Conservation (phyloP, 2,888 invertebrate species). For the Drosophila meridiana region DNA sequence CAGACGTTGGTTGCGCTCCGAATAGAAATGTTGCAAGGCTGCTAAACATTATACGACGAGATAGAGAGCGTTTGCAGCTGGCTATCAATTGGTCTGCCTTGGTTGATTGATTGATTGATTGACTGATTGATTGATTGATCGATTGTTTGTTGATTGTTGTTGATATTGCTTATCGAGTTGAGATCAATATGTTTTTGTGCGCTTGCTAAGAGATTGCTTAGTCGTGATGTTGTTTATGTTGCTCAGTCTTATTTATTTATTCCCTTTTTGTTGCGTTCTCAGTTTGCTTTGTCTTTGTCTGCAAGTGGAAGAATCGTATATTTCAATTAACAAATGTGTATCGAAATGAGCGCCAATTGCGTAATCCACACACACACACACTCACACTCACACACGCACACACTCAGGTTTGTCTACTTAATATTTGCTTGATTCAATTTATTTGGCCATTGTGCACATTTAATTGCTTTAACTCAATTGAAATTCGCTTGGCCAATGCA, state of each 20-base stretch:
- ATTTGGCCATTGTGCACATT: slow-evolving; percentile 13
- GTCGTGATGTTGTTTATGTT: slow-evolving; percentile 40
- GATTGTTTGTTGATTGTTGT: slow-evolving; percentile 29
- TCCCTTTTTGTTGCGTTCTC: slow-evolving; percentile 21
- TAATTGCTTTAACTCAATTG: slow-evolving; percentile 34
- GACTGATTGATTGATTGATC: slow-evolving; percentile 29
- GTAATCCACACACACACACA: slow-evolving; percentile 32
- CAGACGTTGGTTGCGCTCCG: slow-evolving; percentile 84
- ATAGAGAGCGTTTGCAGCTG: slow-evolving; percentile 28
- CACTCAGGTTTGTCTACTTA: slow-evolving; percentile 52
- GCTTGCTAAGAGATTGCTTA: slow-evolving; percentile 63
- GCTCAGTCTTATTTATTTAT: slow-evolving; percentile 68
- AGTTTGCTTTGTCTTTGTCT: slow-evolving; percentile 8
- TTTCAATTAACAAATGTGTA: slow-evolving; percentile 25
- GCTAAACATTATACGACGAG: slow-evolving; percentile 86
- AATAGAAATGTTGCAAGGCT: slow-evolving; percentile 87
- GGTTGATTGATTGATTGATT: slow-evolving; percentile 1
- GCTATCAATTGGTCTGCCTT: slow-evolving; percentile 7
- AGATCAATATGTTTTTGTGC: slow-evolving; percentile 54
- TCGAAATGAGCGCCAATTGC: slow-evolving; percentile 24
- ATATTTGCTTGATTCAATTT: slow-evolving; percentile 54
- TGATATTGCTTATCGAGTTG: slow-evolving; percentile 65
- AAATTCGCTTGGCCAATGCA: background rate
- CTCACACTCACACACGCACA: background rate
- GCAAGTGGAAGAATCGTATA: slow-evolving; percentile 5